Percentiles rank a stretch among this genome's conserved stretches.
These are phyloP conservation scores for Philhelius pedissequus DNA, from an alignment of 2,888 invertebrate species.

Conservation along the genomic window DNA sequence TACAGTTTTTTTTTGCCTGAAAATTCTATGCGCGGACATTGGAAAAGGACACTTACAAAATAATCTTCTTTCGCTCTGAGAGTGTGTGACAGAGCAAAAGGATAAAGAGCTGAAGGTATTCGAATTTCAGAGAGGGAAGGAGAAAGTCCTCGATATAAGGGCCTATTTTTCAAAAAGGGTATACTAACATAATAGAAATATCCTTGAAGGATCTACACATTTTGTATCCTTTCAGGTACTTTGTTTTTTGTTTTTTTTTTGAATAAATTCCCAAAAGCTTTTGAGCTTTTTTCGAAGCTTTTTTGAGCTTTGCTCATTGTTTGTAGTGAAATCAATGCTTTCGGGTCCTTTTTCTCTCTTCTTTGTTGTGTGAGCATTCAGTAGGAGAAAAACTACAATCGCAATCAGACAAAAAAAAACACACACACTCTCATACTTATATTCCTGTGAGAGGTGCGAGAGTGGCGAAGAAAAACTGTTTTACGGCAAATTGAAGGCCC, in stretches of 20 bases:
- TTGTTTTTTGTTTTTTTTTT: not conserved
- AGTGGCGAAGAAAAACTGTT: slow-evolving; percentile 59
- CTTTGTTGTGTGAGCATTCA: not conserved
- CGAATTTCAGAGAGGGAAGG: not conserved
- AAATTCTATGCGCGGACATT: slow-evolving; percentile 51
- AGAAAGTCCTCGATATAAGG: not conserved
- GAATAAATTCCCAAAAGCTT: slow-evolving; percentile 4
- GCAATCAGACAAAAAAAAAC: slow-evolving; percentile 61
- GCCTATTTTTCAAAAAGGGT: slow-evolving; percentile 38
- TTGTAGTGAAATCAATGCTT: not conserved
- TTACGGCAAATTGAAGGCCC: slow-evolving; percentile 63
- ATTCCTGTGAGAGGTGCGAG: not conserved
- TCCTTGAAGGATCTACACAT: slow-evolving; percentile 54
- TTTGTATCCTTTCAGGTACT: not conserved
- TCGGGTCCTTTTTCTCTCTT: slow-evolving; percentile 37
- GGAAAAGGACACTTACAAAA: slow-evolving; percentile 32
- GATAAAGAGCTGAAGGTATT: slow-evolving; percentile 16
- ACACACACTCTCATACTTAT: slow-evolving; percentile 28
- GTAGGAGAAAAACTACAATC: slow-evolving; percentile 1
- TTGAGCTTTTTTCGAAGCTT: slow-evolving; percentile 6
- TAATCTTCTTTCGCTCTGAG: slow-evolving; percentile 6
- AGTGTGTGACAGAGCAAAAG: slow-evolving; percentile 23
- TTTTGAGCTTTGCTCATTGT: slow-evolving; percentile 4
- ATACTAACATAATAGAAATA: slow-evolving; percentile 49
- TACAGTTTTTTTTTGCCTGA: slow-evolving; percentile 39